Percentiles rank a stretch among this genome's conserved stretches.
Conservation (phyloP, 2,797 vertebrate species). For the Alectoris magna region DNA sequence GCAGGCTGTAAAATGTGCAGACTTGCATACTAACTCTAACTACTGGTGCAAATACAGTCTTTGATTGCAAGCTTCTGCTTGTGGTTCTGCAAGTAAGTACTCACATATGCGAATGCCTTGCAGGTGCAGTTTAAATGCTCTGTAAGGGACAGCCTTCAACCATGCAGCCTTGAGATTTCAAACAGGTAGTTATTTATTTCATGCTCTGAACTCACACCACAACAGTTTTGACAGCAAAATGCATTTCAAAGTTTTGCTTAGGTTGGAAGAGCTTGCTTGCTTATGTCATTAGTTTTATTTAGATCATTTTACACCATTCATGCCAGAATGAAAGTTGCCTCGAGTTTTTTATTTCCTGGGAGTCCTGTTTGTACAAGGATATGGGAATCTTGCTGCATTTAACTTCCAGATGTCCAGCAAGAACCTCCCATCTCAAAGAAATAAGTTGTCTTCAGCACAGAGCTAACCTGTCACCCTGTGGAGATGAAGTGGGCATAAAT, state of each 20-base stretch:
- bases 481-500: conserved; percentile 3
- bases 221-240: conserved; percentile 53
- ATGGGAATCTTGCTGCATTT: not conserved
- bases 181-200: conserved; percentile 46
- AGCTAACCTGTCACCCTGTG: not conserved
- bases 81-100: not conserved
- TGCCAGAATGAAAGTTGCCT: not conserved
- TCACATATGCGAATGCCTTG: not conserved
- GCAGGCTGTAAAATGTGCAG: not conserved
- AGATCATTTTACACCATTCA: conserved; percentile 30
- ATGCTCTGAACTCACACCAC: not conserved
- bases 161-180: not conserved
- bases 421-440: not conserved
- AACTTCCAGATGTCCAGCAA: not conserved
- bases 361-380: not conserved
- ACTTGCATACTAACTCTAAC: not conserved
- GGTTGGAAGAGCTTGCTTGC: conserved; percentile 64
- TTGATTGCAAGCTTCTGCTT: not conserved
- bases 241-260: conserved; percentile 55
- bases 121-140: conserved; percentile 6
- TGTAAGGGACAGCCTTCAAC: not conserved
- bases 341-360: not conserved
- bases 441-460: not conserved
- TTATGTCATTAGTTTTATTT: conserved; percentile 71
- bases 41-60: not conserved